Percentiles rank a stretch among this genome's conserved stretches.
Conservation (phyloP, 2,113 vertebrate species). For the Cranoglanis bouderius region DNA sequence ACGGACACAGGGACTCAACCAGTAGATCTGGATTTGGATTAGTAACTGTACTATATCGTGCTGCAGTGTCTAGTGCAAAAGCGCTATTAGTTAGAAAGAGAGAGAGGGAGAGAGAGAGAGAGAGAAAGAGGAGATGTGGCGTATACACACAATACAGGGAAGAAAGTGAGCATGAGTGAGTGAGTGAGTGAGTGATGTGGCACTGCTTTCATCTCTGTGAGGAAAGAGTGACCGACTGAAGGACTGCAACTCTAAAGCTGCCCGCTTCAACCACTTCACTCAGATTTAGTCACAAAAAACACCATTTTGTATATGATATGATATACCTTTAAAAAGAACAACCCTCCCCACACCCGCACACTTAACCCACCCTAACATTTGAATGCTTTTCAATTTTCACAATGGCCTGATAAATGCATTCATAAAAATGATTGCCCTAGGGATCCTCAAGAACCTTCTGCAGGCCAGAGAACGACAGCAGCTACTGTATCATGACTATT, state of each 20-base stretch:
- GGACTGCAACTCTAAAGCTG: conserved; percentile 42
- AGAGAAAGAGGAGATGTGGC: conserved; percentile 20
- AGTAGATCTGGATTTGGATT: neutral
- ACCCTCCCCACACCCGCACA: neutral
- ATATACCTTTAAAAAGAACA: neutral
- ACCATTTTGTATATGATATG: neutral
- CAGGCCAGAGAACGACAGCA: conserved; percentile 20
- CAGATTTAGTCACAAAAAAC: conserved; percentile 20
- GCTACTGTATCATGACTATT: neutral
- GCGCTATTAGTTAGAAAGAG: neutral
- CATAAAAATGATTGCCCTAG: neutral
- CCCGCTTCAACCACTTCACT: conserved; percentile 38
- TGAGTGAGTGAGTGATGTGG: conserved; percentile 38
- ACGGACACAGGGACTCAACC: neutral
- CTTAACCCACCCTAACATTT: neutral
- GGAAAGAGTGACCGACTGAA: conserved; percentile 44
- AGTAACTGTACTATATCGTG: neutral
- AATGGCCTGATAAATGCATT: neutral
- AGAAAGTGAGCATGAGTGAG: conserved; percentile 13
- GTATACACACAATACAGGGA: conserved; percentile 36
- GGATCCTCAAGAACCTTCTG: neutral
- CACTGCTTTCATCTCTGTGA: conserved; percentile 48
- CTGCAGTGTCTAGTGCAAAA: neutral
- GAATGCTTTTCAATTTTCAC: neutral
- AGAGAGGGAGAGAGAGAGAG: neutral